Evolutionary conservation across 2,888 invertebrate species (phyloP).

Genomic region (Drosophila kuntzei): DNA sequence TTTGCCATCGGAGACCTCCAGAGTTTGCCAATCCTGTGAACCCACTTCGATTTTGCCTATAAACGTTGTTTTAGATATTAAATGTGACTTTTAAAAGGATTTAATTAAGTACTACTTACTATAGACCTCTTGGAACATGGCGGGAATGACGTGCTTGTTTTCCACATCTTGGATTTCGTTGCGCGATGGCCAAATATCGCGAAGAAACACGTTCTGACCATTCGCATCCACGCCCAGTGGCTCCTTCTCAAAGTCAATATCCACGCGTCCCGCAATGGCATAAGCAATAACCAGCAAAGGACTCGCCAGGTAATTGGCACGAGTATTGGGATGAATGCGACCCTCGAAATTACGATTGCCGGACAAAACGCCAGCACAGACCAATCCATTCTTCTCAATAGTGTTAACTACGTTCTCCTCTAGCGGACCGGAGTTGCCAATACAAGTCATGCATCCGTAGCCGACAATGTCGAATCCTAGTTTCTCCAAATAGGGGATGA

Average conservation of each 20-base stretch:
- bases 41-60: constrained; percentile 93
- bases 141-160: constrained; percentile 94
- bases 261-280: constrained; percentile 97
- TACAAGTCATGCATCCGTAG: constrained; percentile 99
- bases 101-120: constrained; percentile 63
- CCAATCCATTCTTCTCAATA: constrained; percentile 96
- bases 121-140: constrained; percentile 95
- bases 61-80: background rate
- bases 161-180: constrained; percentile 96
- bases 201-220: constrained; percentile 92
- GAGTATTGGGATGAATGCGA: constrained; percentile 97
- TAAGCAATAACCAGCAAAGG: constrained; percentile 98
- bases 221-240: constrained; percentile 90
- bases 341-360: constrained; percentile 99
- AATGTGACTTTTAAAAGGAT: background rate
- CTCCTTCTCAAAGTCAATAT: constrained; percentile 97
- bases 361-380: constrained; percentile 97
- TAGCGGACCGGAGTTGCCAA: constrained; percentile 98
- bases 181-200: constrained; percentile 98
- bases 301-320: constrained; percentile 99
- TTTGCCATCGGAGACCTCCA: constrained; percentile 92
- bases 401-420: constrained; percentile 96
- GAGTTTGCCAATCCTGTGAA: constrained; percentile 93
- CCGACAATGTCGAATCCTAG: constrained; percentile 98
- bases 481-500: constrained; percentile 93